These are phyloP conservation scores for Napeogenes inachia DNA, from an alignment of 2,888 invertebrate species.

Conservation along the genomic window DNA sequence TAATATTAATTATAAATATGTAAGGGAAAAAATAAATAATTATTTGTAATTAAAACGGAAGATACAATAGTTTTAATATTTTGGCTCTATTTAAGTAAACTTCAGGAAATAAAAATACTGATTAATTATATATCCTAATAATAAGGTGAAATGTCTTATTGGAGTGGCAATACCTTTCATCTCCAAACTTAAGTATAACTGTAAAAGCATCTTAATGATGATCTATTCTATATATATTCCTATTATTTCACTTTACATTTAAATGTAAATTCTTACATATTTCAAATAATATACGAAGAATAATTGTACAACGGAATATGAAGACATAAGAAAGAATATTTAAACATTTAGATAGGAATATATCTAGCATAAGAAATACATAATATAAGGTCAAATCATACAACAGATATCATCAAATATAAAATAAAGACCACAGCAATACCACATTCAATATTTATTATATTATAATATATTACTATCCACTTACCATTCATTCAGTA, in stretches of 20 bases:
- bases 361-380: background rate
- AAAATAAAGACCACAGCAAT: background rate
- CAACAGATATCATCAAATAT: background rate
- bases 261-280: background rate
- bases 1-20: no score
- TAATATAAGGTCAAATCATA: background rate
- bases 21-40: no score
- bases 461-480: constrained; percentile 1
- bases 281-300: background rate
- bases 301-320: background rate
- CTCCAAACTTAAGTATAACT: no score
- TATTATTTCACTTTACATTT: constrained; percentile 1
- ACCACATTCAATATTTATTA: background rate
- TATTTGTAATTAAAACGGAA: no score
- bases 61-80: no score
- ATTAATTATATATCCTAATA: no score
- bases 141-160: no score
- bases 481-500: background rate
- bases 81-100: no score
- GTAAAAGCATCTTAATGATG: no score
- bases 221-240: no score
- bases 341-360: background rate
- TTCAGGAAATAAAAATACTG: no score
- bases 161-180: no score
- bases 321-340: background rate